These are phyloP conservation scores for Peromyscus polionotus DNA, from an alignment of 2,113 vertebrate genomes.

Conservation along the genomic window DNA sequence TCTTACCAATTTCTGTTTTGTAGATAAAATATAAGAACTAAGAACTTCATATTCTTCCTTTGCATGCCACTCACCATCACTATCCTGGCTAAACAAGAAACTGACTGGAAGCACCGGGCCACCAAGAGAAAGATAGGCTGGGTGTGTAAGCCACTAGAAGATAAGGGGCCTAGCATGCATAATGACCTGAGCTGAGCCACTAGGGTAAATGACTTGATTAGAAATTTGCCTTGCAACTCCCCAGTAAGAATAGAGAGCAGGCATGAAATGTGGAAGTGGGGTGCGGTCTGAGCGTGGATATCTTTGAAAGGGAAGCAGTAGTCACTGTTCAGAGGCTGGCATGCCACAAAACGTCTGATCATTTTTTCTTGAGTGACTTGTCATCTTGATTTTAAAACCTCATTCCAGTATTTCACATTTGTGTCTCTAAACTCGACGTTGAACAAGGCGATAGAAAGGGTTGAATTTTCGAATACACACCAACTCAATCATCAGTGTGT, in stretches of 20 bases:
- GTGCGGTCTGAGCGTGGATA: not conserved
- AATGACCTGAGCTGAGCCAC: not conserved
- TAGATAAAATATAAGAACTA: not conserved
- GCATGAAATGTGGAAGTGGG: not conserved
- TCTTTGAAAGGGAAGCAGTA: not conserved
- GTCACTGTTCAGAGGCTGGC: not conserved
- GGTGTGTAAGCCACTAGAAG: not conserved
- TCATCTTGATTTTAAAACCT: not conserved
- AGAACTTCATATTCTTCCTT: not conserved
- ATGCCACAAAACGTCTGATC: not conserved
- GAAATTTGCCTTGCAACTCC: not conserved
- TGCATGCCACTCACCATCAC: not conserved
- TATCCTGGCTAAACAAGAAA: not conserved
- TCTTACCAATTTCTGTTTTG: not conserved
- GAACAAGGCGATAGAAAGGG: not conserved
- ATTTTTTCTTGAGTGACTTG: not conserved
- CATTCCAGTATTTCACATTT: not conserved
- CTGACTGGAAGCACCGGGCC: not conserved
- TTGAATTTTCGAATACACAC: not conserved
- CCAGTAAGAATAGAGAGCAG: not conserved
- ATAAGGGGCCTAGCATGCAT: not conserved
- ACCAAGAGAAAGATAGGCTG: not conserved
- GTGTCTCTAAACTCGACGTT: not conserved
- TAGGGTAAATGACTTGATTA: not conserved
- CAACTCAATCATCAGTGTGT: not conserved